These are phyloP conservation scores for Brenthis hecate DNA, from an alignment of 2,888 invertebrate genomes.

Conservation along the genomic window DNA sequence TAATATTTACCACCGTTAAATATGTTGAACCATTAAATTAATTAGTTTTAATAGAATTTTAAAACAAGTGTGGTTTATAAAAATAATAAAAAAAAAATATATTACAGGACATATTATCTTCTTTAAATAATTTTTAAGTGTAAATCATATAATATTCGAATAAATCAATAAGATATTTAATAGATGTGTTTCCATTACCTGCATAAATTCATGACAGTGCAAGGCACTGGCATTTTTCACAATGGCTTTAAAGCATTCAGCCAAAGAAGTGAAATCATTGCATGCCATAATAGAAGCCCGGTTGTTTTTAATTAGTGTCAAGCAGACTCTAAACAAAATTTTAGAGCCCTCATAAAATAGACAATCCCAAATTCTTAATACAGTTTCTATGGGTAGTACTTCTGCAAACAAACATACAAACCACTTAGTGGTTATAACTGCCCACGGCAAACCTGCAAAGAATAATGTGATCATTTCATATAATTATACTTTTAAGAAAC, in stretches of 20 bases:
- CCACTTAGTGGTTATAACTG: conserved; percentile 96
- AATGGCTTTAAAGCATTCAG: conserved; percentile 91
- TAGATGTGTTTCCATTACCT: conserved; percentile 78
- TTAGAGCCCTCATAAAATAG: conserved; percentile 97
- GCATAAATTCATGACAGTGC: conserved; percentile 94
- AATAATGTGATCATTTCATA: background rate
- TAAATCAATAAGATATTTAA: no score
- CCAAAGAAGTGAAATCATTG: conserved; percentile 90
- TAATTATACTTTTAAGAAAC: background rate
- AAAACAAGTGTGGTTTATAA: no score
- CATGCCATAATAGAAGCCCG: conserved; percentile 87
- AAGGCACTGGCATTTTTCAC: conserved; percentile 89
- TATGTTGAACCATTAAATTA: no score
- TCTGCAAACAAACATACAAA: conserved; percentile 97
- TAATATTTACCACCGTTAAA: no score
- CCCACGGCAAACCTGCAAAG: conserved; percentile 89
- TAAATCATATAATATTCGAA: no score
- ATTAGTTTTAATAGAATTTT: no score
- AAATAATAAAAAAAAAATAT: no score
- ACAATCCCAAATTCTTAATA: conserved; percentile 97
- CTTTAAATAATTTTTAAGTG: no score
- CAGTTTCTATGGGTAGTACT: conserved; percentile 96
- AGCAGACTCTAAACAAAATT: conserved; percentile 93
- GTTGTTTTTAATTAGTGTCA: conserved; percentile 91
- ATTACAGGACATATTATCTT: no score